Percentiles rank a stretch among this genome's conserved stretches.
These are phyloP conservation scores for Aquatica leii DNA, from an alignment of 2,888 invertebrate genomes.

Conservation along the genomic window DNA sequence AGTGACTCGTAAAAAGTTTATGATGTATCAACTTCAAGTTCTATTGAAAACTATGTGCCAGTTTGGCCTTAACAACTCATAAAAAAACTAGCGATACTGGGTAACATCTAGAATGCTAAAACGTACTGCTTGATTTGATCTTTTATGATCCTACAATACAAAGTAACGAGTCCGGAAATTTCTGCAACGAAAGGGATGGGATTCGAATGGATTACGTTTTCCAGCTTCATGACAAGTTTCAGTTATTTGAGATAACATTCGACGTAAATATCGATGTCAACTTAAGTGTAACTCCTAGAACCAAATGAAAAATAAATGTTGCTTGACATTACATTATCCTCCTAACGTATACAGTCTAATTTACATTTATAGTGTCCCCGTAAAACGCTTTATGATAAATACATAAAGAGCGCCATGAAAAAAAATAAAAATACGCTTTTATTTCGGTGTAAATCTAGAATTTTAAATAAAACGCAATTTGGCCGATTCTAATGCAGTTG, in stretches of 20 bases:
- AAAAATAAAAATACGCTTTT: slow-evolving; percentile 10
- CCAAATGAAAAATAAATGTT: neutral
- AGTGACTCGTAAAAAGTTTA: slow-evolving; percentile 29
- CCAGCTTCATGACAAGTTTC: slow-evolving; percentile 6
- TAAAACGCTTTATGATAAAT: no score
- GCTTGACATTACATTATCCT: neutral
- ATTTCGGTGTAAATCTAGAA: no score
- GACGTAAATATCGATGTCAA: slow-evolving; percentile 5
- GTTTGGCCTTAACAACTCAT: slow-evolving; percentile 29
- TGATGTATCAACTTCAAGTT: slow-evolving; percentile 32
- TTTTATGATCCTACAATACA: slow-evolving; percentile 29
- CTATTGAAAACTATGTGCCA: slow-evolving; percentile 33
- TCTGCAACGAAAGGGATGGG: slow-evolving; percentile 18
- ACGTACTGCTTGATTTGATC: slow-evolving; percentile 25
- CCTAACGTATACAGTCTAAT: neutral
- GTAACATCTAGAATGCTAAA: slow-evolving; percentile 29
- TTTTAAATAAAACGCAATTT: no score
- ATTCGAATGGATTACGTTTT: slow-evolving; percentile 7
- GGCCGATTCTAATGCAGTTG: no score
- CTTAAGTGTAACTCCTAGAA: neutral
- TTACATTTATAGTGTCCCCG: slow-evolving; percentile 1
- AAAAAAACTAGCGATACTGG: slow-evolving; percentile 27
- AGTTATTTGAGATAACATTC: neutral
- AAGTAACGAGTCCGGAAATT: slow-evolving; percentile 31
- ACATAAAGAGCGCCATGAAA: neutral